These are phyloP conservation scores for Gymnoscopelus braueri DNA, from an alignment of 2,797 vertebrate genomes.

Conservation along the genomic window DNA sequence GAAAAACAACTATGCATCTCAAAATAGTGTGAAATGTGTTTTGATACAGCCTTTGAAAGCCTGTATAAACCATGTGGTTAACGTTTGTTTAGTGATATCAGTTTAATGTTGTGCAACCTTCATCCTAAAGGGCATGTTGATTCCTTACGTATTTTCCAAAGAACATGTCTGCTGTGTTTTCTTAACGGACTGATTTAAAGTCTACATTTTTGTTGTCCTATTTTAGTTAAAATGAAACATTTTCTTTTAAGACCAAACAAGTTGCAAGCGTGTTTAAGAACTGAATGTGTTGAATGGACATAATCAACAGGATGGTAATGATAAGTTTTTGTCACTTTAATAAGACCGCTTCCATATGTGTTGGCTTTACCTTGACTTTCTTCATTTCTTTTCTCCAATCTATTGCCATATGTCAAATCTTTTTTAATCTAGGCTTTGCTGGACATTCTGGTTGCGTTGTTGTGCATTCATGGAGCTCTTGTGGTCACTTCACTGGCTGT, in stretches of 20 bases:
- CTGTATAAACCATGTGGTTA: not conserved
- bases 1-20: too few species aligned
- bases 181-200: not conserved
- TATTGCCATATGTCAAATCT: too few species aligned
- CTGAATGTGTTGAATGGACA: too few species aligned
- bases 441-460: too few species aligned
- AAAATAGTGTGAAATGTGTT: too few species aligned
- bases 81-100: not conserved
- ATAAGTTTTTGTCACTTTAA: too few species aligned
- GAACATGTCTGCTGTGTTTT: not conserved
- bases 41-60: not conserved
- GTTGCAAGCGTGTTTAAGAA: not conserved
- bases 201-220: not conserved
- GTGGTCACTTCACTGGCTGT: constrained; percentile 1
- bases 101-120: not conserved
- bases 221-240: not conserved
- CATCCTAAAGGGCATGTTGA: not conserved
- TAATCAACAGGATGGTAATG: too few species aligned
- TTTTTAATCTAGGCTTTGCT: too few species aligned
- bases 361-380: too few species aligned
- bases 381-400: too few species aligned
- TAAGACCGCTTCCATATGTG: too few species aligned
- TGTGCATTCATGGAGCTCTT: constrained; percentile 4
- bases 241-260: not conserved
- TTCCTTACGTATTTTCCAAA: constrained; percentile 7